phyloP scores from a whole-genome alignment of 2,113 vertebrate genomes.

The Pterocles burchelli region DNA sequence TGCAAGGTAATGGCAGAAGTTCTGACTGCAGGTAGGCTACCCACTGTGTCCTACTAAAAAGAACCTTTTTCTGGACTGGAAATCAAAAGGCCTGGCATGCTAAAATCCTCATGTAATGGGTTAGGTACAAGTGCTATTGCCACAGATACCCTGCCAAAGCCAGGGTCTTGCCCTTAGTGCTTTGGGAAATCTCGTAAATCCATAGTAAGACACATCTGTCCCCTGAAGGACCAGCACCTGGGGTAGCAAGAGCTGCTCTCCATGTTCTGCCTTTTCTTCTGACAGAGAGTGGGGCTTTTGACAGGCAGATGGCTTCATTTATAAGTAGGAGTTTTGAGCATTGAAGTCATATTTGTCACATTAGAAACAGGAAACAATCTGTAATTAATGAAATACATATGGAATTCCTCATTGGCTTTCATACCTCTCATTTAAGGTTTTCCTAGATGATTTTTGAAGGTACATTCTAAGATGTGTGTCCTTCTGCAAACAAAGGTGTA shows the following conservation, averaged over 20 bases:
- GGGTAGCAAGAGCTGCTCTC: not conserved
- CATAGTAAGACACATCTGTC: not conserved
- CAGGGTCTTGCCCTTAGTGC: not conserved
- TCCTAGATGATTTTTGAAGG: not conserved
- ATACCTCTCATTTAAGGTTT: not conserved
- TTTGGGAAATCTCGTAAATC: not conserved
- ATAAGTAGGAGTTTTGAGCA: not conserved
- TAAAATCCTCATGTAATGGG: fast-evolving
- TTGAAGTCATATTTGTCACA: not conserved
- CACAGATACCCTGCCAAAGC: not conserved
- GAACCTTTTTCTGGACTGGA: not conserved
- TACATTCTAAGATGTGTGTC: not conserved
- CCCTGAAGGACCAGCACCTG: not conserved
- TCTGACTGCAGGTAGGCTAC: not conserved
- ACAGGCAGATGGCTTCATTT: not conserved
- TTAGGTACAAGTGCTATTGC: not conserved
- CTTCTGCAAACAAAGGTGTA: not conserved
- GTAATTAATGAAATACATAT: not conserved
- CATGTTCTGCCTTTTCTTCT: not conserved
- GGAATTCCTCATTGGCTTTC: not conserved
- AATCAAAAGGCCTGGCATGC: not conserved
- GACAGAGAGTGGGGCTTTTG: not conserved
- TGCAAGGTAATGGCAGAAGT: not conserved
- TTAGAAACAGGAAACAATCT: not conserved
- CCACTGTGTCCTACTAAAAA: not conserved